Base-by-base conservation (phyloP, 2,113 vertebrate species). In the Tachysurus vachellii region DNA sequence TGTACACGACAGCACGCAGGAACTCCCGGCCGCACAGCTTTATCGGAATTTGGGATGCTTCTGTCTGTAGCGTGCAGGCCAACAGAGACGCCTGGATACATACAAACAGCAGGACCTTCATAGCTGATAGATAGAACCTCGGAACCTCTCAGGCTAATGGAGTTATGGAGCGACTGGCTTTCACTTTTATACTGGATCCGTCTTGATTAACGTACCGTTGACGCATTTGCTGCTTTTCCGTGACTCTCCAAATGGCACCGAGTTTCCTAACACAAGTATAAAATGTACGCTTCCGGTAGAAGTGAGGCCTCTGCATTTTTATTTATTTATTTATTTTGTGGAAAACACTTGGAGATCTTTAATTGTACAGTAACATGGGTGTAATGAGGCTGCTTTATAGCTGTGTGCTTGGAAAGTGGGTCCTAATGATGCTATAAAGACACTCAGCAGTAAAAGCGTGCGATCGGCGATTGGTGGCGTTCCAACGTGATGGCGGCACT, bases 21-120 rank as follows among this genome's bases (percentile, higher is more conserved):
- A 97, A 95, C 14, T 97, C 95, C 0, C 94, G 93, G 0, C 97
- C 97, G 0, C 97, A 98, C 88, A 98, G 94, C 93, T 88, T 95
- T 85, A 98, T 56, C 0, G 88, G 87, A 31, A 85, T 92, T 0
- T 89, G 56, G 0, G 87, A 92, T 0, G 89, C 81, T 0, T 83
- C 62, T 28, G 44, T 80, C 0, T 92, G 73, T 31, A 94, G 79
- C 54, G 93, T 47, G 0, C 64, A 92, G 89, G 93, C 90, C 90
- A 95, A 80, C 90, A 92, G 44, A 44, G 85, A 59, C 5, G 88
- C 64, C 75, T 62, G 80, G 31, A 62, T 16, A 62, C 19, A 82
- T 21, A 47, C 23, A 21, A 93, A n/a, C 5, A 92, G 73, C 36
- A 85, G 8, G 42, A 92, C 85, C 86, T 87, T 93, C 95, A 95